Evolutionary conservation across 2,888 invertebrate genomes (phyloP), one percentile per base, ranked within the genome.

Genomic region (Volucella bombylans): DNA sequence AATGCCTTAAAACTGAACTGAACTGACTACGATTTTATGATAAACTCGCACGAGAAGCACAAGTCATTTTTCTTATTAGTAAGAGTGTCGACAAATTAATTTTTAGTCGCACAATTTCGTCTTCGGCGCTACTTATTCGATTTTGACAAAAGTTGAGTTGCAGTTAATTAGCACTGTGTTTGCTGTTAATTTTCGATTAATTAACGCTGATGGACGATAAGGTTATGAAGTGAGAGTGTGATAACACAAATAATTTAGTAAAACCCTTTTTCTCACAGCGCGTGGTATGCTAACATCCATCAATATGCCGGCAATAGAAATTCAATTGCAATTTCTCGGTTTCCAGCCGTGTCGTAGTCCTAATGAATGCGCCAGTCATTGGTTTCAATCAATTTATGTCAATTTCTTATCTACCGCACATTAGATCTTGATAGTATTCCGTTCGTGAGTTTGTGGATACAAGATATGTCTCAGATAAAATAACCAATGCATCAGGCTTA

Each of bases 371-470:
- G 15, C 61, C 45, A 62, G 14, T 72, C 72, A 43, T 15, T 45
- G 31, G 31, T 43, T n/a, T 47, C 74, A 57, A 64, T 74, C 74
- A 55, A 49, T 74, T 41, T 65, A 55, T 41, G 64, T 43, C 64
- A 65, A 39, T 43, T 31, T 2, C 12, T 71, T 52, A 71, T 61
- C 61, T 49, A 12, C 31, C 8, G 9, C 11, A 68, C 49, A 14
- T 18, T 4, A 55, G 15, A 11, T n/a, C 12, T 23, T 47, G 55
- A 41, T 65, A 54, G 47, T 43, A 74, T 39, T 23, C 38, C 14
- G 45, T 47, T n/a, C 39, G 54, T 55, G 64, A 47, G 64, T 73
- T 38, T 18, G 41, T n/a, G 47, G 74, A 41, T 74, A 65, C 23
- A 23, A 55, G 74, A 73, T 73, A 47, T 50, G 39, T 73, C 47